Percentiles rank a stretch among this genome's conserved stretches.
Evolutionary conservation across 2,113 vertebrate species (phyloP).

Genomic region (Ciconia boyciana): DNA sequence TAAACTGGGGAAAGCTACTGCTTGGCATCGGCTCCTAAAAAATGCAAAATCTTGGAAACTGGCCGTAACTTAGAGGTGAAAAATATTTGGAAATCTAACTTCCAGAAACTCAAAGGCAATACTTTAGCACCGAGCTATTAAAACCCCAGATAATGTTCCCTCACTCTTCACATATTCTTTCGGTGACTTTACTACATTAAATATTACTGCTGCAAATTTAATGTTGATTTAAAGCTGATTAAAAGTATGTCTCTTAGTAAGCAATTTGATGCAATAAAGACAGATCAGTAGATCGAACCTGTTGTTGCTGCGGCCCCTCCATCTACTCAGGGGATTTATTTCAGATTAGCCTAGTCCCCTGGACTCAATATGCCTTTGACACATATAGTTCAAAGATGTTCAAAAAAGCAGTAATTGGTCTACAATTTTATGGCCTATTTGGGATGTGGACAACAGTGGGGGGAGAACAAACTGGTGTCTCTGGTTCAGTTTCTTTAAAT

Average conservation of each 20-base stretch:
- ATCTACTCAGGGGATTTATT: background rate
- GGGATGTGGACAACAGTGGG: background rate
- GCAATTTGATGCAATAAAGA: background rate
- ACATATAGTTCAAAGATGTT: background rate
- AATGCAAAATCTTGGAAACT: background rate
- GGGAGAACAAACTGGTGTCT: background rate
- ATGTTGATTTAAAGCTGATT: background rate
- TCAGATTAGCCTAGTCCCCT: background rate
- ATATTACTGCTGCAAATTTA: background rate
- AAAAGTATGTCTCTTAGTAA: background rate
- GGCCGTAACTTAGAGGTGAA: background rate
- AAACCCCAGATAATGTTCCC: background rate
- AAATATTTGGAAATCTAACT: background rate
- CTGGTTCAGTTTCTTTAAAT: background rate
- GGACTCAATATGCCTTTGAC: background rate
- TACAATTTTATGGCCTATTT: background rate
- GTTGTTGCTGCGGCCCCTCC: background rate
- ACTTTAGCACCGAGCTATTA: background rate
- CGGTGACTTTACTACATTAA: background rate
- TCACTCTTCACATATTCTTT: background rate
- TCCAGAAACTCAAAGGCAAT: background rate
- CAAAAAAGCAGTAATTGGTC: background rate
- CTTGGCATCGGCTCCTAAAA: background rate
- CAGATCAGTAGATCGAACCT: background rate
- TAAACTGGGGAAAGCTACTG: background rate